Evolutionary conservation across 2,888 invertebrate genomes (phyloP).

Genomic region (Allolobophora icterica): DNA sequence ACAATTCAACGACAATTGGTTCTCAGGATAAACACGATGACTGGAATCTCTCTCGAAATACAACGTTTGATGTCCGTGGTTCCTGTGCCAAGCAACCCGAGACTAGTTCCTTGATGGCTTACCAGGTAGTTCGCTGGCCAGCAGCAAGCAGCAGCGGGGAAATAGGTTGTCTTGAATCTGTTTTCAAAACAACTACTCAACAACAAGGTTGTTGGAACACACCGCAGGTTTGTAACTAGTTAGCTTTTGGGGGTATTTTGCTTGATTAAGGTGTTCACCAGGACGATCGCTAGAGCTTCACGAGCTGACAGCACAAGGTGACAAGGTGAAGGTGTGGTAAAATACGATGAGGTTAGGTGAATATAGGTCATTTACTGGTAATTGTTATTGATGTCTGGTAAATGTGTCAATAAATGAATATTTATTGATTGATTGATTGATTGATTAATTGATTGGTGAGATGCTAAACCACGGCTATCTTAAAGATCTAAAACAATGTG

Average conservation of each 20-base stretch:
- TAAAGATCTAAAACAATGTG: not conserved
- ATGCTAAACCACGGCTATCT: too few species aligned
- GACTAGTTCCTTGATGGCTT: not conserved
- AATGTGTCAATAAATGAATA: too few species aligned
- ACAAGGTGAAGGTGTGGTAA: too few species aligned
- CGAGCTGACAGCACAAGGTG: too few species aligned
- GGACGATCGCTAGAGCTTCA: too few species aligned
- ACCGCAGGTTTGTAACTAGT: not conserved
- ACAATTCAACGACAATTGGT: not conserved
- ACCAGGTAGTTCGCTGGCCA: not conserved
- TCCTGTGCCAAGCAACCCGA: not conserved
- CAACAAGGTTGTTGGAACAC: not conserved
- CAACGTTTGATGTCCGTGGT: not conserved
- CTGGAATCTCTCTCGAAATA: constrained; percentile 8
- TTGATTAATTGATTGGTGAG: too few species aligned
- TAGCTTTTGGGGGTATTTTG: not conserved
- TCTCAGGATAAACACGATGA: not conserved
- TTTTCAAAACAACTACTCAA: not conserved
- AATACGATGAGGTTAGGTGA: not conserved
- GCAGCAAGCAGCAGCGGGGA: not conserved
- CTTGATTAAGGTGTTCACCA: too few species aligned
- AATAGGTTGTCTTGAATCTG: not conserved
- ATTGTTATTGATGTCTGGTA: too few species aligned
- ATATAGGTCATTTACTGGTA: not conserved
- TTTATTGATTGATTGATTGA: too few species aligned